Evolutionary conservation across 2,888 invertebrate genomes (phyloP).

Genomic region (Eumerus sabulonum): DNA sequence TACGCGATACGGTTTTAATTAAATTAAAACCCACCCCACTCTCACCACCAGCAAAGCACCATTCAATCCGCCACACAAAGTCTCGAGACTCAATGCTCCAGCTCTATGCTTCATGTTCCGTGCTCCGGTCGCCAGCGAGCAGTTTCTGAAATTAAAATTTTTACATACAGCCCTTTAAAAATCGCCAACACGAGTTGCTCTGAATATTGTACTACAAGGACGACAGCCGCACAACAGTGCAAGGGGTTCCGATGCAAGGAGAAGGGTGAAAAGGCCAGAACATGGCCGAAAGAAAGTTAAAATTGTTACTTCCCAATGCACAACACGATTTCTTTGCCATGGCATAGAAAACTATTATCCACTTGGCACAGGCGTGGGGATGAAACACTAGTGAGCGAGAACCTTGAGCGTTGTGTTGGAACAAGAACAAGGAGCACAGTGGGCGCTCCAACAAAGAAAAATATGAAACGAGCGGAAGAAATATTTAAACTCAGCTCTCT

Average conservation of each 20-base stretch:
- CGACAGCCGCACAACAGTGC: conserved; percentile 3
- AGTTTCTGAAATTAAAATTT: conserved; percentile 62
- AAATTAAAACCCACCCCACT: conserved; percentile 50
- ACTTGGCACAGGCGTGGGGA: conserved; percentile 49
- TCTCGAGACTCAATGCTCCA: not conserved
- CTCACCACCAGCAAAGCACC: not conserved
- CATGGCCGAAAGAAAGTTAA: conserved; percentile 38
- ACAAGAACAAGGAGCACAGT: conserved; percentile 22
- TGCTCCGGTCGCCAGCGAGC: conserved; percentile 33
- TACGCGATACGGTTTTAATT: conserved; percentile 65
- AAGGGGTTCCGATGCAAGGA: no score
- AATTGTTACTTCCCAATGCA: conserved; percentile 62
- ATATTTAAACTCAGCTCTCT: conserved; percentile 62
- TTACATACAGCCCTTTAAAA: conserved; percentile 62
- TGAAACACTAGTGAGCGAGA: conserved; percentile 23
- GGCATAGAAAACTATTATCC: conserved; percentile 64
- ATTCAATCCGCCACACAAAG: not conserved
- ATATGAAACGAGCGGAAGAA: conserved; percentile 7
- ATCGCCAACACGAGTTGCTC: conserved; percentile 56
- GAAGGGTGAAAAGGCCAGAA: not conserved
- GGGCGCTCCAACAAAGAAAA: conserved; percentile 7
- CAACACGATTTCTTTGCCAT: conserved; percentile 59
- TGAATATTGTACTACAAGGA: conserved; percentile 56
- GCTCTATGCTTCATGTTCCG: not conserved
- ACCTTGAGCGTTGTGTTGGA: conserved; percentile 12